Conservation (phyloP, 2,888 invertebrate genomes). For the Mimas tiliae region DNA sequence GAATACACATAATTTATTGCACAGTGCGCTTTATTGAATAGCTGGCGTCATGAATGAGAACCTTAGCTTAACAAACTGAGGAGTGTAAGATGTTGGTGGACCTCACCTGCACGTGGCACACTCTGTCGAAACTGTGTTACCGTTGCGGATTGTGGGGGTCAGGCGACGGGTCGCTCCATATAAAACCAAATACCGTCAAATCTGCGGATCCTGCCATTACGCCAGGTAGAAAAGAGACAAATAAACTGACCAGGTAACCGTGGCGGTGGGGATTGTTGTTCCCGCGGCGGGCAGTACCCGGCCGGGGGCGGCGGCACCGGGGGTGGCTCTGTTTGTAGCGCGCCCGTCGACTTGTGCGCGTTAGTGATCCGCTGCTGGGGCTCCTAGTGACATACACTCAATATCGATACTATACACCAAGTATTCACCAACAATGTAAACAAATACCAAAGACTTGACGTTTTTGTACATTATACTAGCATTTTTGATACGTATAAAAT, state of each 20-base stretch:
- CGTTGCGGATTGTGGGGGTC: too few relatives aligned
- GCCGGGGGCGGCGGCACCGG: slow-evolving; percentile 74
- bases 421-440: slow-evolving; percentile 24
- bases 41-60: too few relatives aligned
- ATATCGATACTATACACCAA: neutral
- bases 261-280: slow-evolving; percentile 43
- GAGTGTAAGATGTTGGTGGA: too few relatives aligned
- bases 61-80: too few relatives aligned
- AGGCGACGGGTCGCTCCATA: too few relatives aligned
- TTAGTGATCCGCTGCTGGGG: slow-evolving; percentile 39
- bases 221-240: too few relatives aligned
- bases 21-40: too few relatives aligned
- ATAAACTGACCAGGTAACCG: slow-evolving; percentile 48
- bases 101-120: too few relatives aligned
- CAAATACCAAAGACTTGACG: slow-evolving; percentile 30
- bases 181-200: too few relatives aligned
- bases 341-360: slow-evolving; percentile 71
- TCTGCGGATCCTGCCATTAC: too few relatives aligned
- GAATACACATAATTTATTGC: too few relatives aligned
- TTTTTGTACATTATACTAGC: neutral
- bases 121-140: too few relatives aligned
- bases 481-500: neutral
- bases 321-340: slow-evolving; percentile 64
- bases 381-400: slow-evolving; percentile 34
- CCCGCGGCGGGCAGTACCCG: slow-evolving; percentile 60